phyloP scores from a whole-genome alignment of 92 coral and sea anemone genomes.

The Phenganax stokvisi region DNA sequence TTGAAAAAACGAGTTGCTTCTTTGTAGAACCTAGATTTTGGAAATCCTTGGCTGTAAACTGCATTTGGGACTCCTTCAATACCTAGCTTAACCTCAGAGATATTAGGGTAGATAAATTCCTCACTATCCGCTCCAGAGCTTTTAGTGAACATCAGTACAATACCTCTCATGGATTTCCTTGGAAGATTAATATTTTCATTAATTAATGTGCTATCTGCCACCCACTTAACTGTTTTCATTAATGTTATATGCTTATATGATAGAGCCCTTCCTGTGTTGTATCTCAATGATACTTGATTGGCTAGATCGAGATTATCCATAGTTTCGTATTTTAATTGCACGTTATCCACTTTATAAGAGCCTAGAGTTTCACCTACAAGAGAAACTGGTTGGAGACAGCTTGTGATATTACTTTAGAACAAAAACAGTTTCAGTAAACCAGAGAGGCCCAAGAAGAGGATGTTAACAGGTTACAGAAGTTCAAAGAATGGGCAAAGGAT shows the following conservation, averaged over 20 bases:
- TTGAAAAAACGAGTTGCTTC: constrained; percentile 32
- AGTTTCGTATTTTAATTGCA: constrained; percentile 23
- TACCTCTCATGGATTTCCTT: constrained; percentile 23
- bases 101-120: constrained; percentile 17
- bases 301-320: constrained; percentile 15
- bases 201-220: not conserved
- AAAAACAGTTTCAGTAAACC: not conserved
- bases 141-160: constrained; percentile 23
- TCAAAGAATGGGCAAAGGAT: constrained; percentile 28
- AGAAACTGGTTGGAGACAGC: not conserved
- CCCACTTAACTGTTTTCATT: constrained; percentile 14
- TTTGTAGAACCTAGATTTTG: constrained; percentile 25
- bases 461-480: constrained; percentile 5
- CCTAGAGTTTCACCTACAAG: not conserved
- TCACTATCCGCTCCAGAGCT: not conserved
- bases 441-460: not conserved
- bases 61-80: constrained; percentile 41
- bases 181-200: constrained; percentile 33
- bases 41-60: constrained; percentile 29
- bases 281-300: not conserved
- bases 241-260: constrained; percentile 13
- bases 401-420: not conserved
- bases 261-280: constrained; percentile 3
- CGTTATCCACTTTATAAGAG: not conserved
- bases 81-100: constrained; percentile 8